Conservation (phyloP, 2,113 vertebrate genomes). For the Nibea coibor region DNA sequence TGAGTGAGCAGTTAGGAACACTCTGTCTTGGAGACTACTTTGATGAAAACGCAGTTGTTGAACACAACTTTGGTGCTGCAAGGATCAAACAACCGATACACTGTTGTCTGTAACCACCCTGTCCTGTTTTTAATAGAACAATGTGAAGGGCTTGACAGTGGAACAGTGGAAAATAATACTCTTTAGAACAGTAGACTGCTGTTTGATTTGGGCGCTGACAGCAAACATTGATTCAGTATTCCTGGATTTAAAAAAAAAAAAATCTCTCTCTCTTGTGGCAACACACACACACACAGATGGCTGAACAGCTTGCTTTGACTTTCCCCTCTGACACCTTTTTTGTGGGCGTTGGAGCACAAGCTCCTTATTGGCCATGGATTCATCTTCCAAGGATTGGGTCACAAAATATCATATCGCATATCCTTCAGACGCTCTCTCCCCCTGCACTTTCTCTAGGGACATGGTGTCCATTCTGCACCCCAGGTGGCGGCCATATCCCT, state of each 20-base stretch:
- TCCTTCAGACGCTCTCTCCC: conserved; percentile 42
- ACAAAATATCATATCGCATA: conserved; percentile 59
- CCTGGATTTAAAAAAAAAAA: conserved; percentile 8
- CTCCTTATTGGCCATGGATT: conserved; percentile 37
- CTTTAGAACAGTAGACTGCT: conserved; percentile 12
- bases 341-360: conserved; percentile 30
- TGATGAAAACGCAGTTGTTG: conserved; percentile 16
- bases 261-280: conserved; percentile 6
- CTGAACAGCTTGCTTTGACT: conserved; percentile 72
- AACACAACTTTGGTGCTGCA: conserved; percentile 7
- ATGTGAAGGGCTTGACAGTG: conserved; percentile 9
- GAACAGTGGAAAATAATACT: neutral
- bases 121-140: conserved; percentile 17
- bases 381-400: conserved; percentile 39
- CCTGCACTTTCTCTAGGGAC: conserved; percentile 25
- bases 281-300: conserved; percentile 67
- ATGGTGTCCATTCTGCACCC: conserved; percentile 47
- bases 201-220: conserved; percentile 43
- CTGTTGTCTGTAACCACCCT: neutral
- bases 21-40: neutral
- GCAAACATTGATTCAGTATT: conserved; percentile 45
- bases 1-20: neutral
- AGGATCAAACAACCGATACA: conserved; percentile 4
- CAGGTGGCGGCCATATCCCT: conserved; percentile 67
- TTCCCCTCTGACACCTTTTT: conserved; percentile 65